Percentiles rank a stretch among this genome's conserved stretches.
Conservation (phyloP, 2,797 vertebrate species). For the Nannoperca obscura region DNA sequence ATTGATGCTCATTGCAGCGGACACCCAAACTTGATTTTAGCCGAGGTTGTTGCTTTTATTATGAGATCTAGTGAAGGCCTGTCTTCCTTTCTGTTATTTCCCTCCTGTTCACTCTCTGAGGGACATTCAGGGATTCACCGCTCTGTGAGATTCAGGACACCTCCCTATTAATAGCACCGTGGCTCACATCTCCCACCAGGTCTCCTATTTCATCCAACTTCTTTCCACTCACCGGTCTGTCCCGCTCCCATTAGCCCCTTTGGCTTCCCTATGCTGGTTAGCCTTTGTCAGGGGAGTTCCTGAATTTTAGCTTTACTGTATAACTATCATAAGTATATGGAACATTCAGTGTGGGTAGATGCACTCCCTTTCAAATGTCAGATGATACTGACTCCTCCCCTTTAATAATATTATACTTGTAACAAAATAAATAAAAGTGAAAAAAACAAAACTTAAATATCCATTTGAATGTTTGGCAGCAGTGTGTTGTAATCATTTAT, state of each 20-base stretch:
- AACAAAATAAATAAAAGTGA: background rate
- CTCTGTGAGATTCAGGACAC: constrained; percentile 66
- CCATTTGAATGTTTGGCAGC: too few relatives aligned
- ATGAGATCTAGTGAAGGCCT: background rate
- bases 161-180: constrained; percentile 73
- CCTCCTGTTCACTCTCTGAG: constrained; percentile 43
- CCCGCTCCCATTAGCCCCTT: constrained; percentile 17
- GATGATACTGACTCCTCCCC: background rate
- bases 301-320: background rate
- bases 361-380: background rate
- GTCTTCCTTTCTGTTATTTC: constrained; percentile 7
- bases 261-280: background rate
- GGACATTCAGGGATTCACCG: constrained; percentile 66
- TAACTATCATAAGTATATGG: too few relatives aligned
- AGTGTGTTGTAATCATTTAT: too few relatives aligned
- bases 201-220: constrained; percentile 70
- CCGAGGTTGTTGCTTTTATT: background rate
- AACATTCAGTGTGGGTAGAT: too few relatives aligned
- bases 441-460: background rate
- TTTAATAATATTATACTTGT: background rate
- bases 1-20: constrained; percentile 5
- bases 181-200: constrained; percentile 54
- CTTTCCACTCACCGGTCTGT: constrained; percentile 55
- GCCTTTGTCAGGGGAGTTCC: background rate
- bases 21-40: constrained; percentile 10